Base-by-base conservation (phyloP, 2,113 vertebrate species). In the Gasterosteus nipponicus region DNA sequence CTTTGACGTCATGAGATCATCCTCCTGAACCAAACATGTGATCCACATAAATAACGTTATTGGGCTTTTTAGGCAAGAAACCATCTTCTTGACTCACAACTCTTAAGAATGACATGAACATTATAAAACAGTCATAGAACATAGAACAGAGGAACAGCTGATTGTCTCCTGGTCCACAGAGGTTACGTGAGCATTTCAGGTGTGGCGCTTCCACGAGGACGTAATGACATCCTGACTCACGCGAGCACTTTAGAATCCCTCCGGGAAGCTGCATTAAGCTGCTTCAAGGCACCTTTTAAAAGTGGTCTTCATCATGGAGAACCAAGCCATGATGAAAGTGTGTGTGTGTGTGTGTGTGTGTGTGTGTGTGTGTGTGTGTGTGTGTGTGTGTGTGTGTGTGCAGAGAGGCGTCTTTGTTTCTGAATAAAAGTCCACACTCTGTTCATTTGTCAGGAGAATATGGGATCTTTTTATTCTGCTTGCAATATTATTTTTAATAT, bases 261-360 rank as follows among this genome's bases (percentile, higher is more conserved):
- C 18, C 66, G 59, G 22, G 53, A 58, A 47, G 54, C 66, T 54
- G 71, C 58, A 69, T 0, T 44, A 69, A 84, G 58, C 22, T 22
- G 59, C 64, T 77, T 42, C 29, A 54, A 57, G 33, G 69, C 63
- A 42, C 51, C n/a, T 72, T 56, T 65, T 22, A 3, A 57, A 31
- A 62, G 7, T 18, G 26, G 8, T 51, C 18, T 16, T 64, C 33
- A 47, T 54, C 22, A 66, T 1, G 29, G 19, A 44, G 10, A 75
- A 38, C 14, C 29, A 59, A 54, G 46, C 31, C 42, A 47, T 31
- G 19, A 68, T n/a, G 53, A 78, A 46, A 42, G 9, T 49, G 47
- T 49, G 47, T 49, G 59, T 1, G 0, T 6, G 3, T 49, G 47
- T 49, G 47, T 49, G n/a, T n/a, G n/a, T n/a, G 49, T 53, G 19